These are phyloP conservation scores for Triplophysa tibetana DNA, from an alignment of 2,113 vertebrate genomes.

Conservation along the genomic window DNA sequence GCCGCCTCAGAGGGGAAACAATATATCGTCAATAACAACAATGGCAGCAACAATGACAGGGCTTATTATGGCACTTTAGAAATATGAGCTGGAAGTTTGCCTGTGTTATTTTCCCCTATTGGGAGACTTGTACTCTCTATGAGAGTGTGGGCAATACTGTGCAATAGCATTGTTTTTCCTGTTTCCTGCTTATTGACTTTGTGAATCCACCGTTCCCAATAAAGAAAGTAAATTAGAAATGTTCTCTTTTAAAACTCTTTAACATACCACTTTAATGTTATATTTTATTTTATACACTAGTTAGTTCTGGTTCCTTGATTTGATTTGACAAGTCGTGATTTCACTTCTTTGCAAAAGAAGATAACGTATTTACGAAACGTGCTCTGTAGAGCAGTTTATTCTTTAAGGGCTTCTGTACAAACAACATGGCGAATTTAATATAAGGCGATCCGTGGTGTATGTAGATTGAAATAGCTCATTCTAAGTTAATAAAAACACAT, in stretches of 20 bases:
- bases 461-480: too few relatives aligned
- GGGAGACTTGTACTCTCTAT: not conserved
- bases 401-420: too few relatives aligned
- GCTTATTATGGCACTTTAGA: not conserved
- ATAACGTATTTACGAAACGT: too few relatives aligned
- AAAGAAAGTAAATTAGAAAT: not conserved
- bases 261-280: not conserved
- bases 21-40: slow-evolving; percentile 1
- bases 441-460: too few relatives aligned
- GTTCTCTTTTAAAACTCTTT: not conserved
- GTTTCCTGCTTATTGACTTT: not conserved
- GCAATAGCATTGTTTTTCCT: not conserved
- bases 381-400: too few relatives aligned
- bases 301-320: too few relatives aligned
- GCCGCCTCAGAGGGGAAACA: not conserved
- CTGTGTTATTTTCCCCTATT: not conserved
- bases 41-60: slow-evolving; percentile 13
- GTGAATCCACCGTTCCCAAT: not conserved
- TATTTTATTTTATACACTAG: not conserved
- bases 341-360: too few relatives aligned
- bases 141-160: not conserved
- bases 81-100: slow-evolving; percentile 5
- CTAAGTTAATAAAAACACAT: too few relatives aligned
- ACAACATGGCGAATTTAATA: too few relatives aligned
- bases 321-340: too few relatives aligned